Evolutionary conservation across 1,140 invertebrate genomes (phyloP), one percentile per base, ranked within the genome.

Genomic region (Drosophila melanogaster): DNA sequence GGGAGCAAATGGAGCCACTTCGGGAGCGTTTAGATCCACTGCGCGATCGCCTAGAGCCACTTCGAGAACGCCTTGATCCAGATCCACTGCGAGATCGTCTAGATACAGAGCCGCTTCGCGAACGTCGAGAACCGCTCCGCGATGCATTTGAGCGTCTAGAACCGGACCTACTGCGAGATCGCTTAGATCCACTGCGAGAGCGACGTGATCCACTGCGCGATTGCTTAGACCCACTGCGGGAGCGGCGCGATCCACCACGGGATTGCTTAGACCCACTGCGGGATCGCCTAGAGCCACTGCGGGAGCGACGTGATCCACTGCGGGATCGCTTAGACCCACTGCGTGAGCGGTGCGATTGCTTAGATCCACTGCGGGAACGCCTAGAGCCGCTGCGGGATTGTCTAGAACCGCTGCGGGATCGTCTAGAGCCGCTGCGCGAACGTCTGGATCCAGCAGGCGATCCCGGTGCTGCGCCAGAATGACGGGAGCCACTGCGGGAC

Each of bases 1-100:
- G 79, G 0, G 92, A 92, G 11, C 77, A 73, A 3, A 69, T 57
- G 10, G 92, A 93, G 14, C 73, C 72, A 41, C 79, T 84, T 6
- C 81, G 72, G 1, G 93, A 94, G 26, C 90, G 84, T 37, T 79
- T 81, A 4, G 92, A 93, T 0, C 91, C 81, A n/a, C 93, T 93
- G 46, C 90, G 76, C 0, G 85, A 91, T 10, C 70, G 78, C 19
- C 54, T 77, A 2, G 92, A 93, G 17, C 74, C 70, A 50, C 70
- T 79, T 1, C 79, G 55, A 0, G 93, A 93, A 41, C 87, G 79
- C 56, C 85, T 77, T 11, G 92, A 92, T 12, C 91, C 79, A 4
- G 77, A 90, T 40, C 84, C 72, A 8, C 92, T 92, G 17, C 77
- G 58, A 10, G 73, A 77, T 2, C 65, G 56, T 72, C 56, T 51